phyloP scores from a whole-genome alignment of 23 tunicate genomes.

The Trididemnum miniatum region DNA sequence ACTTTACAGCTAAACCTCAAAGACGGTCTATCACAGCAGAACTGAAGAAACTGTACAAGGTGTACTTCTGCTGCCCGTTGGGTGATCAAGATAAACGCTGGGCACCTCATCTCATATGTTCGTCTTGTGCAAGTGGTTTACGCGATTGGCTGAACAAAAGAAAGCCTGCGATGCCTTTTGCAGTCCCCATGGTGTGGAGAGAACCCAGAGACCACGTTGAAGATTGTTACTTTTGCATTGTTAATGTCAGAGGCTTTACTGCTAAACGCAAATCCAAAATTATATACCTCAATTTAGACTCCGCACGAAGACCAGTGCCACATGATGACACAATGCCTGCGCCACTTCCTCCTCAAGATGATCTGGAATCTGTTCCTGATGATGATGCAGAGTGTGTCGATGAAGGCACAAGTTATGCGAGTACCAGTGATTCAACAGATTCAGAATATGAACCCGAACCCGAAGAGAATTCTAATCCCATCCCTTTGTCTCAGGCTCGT shows the following conservation, averaged over 20 bases:
- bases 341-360: constrained; percentile 9
- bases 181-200: constrained; percentile 50
- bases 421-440: constrained; percentile 28
- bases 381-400: no score
- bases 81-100: constrained; percentile 36
- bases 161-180: constrained; percentile 34
- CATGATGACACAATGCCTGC: constrained; percentile 31
- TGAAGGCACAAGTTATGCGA: no score
- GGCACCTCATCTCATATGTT: constrained; percentile 31
- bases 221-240: constrained; percentile 41
- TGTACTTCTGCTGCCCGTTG: constrained; percentile 28
- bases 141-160: constrained; percentile 33
- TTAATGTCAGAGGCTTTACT: constrained; percentile 25
- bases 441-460: constrained; percentile 22
- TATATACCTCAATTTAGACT: constrained; percentile 7
- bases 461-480: constrained; percentile 25
- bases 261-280: constrained; percentile 35
- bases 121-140: constrained; percentile 24
- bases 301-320: constrained; percentile 38
- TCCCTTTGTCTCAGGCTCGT: constrained; percentile 21
- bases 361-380: constrained; percentile 7
- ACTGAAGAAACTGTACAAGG: constrained; percentile 29
- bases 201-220: constrained; percentile 27
- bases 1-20: constrained; percentile 23
- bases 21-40: constrained; percentile 16